Conservation (phyloP, 2,888 invertebrate genomes). For the Chirona hameri region DNA sequence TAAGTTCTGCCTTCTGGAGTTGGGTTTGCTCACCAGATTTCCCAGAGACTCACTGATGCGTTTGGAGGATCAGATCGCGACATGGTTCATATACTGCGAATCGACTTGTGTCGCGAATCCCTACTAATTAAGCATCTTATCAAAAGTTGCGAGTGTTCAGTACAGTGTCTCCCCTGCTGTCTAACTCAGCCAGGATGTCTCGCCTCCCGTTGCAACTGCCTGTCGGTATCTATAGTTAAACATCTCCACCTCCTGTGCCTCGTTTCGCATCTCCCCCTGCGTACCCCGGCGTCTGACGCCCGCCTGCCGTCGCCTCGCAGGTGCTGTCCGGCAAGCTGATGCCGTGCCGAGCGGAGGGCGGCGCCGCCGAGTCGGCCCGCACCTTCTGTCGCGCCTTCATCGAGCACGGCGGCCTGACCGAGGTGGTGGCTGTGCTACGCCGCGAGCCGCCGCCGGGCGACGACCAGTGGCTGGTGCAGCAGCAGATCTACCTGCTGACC, state of each 20-base stretch:
- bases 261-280: background rate
- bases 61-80: too few relatives aligned
- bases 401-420: constrained; percentile 48
- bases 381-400: constrained; percentile 50
- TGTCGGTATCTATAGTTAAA: too few relatives aligned
- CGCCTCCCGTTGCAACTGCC: constrained; percentile 41
- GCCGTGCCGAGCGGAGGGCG: constrained; percentile 43
- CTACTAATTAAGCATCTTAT: too few relatives aligned
- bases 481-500: constrained; percentile 50
- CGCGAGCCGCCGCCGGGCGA: constrained; percentile 49
- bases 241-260: too few relatives aligned
- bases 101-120: too few relatives aligned
- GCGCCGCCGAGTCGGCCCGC: constrained; percentile 13
- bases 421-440: constrained; percentile 49
- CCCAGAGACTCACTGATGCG: background rate
- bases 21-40: too few relatives aligned
- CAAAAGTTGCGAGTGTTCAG: too few relatives aligned
- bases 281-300: too few relatives aligned
- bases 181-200: too few relatives aligned
- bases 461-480: constrained; percentile 49
- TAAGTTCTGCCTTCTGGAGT: constrained; percentile 48
- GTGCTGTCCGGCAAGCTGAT: constrained; percentile 50
- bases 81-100: too few relatives aligned
- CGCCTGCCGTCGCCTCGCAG: constrained; percentile 40
- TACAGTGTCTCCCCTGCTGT: too few relatives aligned